Evolutionary conservation across 2,888 invertebrate genomes (phyloP).

Genomic region (Pseudococcus longispinus): DNA sequence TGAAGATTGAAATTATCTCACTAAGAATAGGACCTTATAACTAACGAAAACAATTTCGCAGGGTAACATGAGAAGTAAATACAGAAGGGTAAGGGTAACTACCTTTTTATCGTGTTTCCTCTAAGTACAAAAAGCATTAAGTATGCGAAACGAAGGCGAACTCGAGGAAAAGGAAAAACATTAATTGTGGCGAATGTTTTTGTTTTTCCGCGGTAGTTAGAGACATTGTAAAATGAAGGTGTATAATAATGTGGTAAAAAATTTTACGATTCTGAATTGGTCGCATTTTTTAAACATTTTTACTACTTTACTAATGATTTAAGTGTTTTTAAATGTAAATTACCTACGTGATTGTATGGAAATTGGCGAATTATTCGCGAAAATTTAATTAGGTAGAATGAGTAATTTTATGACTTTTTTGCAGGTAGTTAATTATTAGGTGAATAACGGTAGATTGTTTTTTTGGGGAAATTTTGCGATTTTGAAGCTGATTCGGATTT

Average conservation of each 20-base stretch:
- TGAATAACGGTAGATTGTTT: too few relatives aligned
- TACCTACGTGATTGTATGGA: background rate
- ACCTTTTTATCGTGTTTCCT: background rate
- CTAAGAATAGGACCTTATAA: background rate
- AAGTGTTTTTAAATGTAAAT: background rate
- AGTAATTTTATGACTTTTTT: background rate
- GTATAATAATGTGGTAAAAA: background rate
- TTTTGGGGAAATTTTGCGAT: too few relatives aligned
- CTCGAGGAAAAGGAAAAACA: background rate
- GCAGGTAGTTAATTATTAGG: too few relatives aligned
- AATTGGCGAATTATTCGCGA: background rate
- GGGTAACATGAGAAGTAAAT: background rate
- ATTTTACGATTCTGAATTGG: background rate
- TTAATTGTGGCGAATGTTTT: background rate
- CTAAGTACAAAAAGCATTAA: background rate
- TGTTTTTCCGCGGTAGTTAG: background rate
- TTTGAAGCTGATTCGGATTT: too few relatives aligned
- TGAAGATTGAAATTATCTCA: background rate
- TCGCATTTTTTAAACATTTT: background rate
- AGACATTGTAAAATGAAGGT: background rate
- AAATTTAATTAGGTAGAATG: background rate
- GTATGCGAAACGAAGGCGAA: background rate
- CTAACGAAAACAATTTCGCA: background rate
- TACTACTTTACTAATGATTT: background rate
- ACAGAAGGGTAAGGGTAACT: background rate